Evolutionary conservation across 2,797 vertebrate species (phyloP).

Genomic region (Cyclopterus lumpus): DNA sequence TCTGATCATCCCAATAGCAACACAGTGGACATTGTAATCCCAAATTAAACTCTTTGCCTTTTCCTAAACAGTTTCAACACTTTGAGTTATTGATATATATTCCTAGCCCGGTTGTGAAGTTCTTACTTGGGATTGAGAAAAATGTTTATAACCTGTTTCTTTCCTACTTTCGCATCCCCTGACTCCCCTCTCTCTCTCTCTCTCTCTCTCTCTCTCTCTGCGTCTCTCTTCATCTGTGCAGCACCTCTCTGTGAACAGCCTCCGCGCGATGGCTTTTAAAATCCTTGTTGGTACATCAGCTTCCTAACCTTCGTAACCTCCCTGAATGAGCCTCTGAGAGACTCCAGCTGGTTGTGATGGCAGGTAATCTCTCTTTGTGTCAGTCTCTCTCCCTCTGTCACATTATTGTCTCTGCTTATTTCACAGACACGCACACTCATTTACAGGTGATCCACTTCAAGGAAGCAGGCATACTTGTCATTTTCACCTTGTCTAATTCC

Average conservation of each 20-base stretch:
- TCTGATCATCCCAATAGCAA: too few species aligned
- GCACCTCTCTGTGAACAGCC: slow-evolving; percentile 54
- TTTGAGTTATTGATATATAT: not conserved
- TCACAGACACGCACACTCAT: slow-evolving; percentile 12
- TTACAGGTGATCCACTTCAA: slow-evolving; percentile 53
- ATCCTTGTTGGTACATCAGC: slow-evolving; percentile 67
- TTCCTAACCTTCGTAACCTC: slow-evolving; percentile 63
- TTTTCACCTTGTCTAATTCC: slow-evolving; percentile 46
- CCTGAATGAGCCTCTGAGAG: slow-evolving; percentile 64
- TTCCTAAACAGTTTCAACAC: not conserved
- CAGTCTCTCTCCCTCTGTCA: slow-evolving; percentile 21
- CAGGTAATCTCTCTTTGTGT: slow-evolving; percentile 41
- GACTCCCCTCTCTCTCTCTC: slow-evolving; percentile 1
- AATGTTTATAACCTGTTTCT: slow-evolving; percentile 16
- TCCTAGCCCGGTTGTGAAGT: slow-evolving; percentile 36
- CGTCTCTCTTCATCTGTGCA: slow-evolving; percentile 38
- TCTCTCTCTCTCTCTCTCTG: not conserved
- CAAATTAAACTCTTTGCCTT: not conserved
- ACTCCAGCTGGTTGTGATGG: slow-evolving; percentile 55
- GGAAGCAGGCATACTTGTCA: slow-evolving; percentile 51
- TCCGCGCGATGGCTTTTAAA: slow-evolving; percentile 61
- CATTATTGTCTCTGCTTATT: slow-evolving; percentile 22
- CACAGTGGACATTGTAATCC: too few species aligned
- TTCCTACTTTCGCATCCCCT: slow-evolving; percentile 14
- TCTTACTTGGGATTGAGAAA: slow-evolving; percentile 44